A percentile compares a stretch with the other conserved stretches of the same genome.
Conservation (phyloP, 2,888 invertebrate species). For the Agrochola circellaris region DNA sequence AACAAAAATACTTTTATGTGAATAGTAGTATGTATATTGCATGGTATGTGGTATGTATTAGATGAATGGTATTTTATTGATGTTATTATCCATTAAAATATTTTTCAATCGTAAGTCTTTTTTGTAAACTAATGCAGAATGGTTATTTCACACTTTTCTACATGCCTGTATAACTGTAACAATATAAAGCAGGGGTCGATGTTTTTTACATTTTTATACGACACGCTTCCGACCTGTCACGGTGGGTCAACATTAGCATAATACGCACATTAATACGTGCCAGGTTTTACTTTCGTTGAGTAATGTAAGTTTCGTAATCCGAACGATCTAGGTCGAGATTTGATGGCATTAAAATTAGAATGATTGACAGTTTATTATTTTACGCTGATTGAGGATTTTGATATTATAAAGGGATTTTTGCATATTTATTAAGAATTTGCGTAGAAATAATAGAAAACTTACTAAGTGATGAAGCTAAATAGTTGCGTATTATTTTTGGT, state of each 20-base stretch:
- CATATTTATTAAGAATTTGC: not conserved
- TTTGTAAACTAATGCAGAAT: not conserved
- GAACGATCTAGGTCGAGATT: conserved; percentile 48
- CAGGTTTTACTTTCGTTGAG: conserved; percentile 65
- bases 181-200: conserved; percentile 34
- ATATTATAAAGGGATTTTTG: not conserved
- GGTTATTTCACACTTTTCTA: conserved; percentile 15
- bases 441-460: not conserved
- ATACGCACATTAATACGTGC: conserved; percentile 75
- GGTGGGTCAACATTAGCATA: conserved; percentile 73
- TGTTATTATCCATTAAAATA: not conserved
- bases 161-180: conserved; percentile 18
- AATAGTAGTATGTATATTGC: not conserved
- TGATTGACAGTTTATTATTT: conserved; percentile 44
- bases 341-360: conserved; percentile 39
- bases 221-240: conserved; percentile 61
- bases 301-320: conserved; percentile 45
- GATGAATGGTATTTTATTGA: not conserved
- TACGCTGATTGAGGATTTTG: conserved; percentile 4
- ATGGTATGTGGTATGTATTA: too few relatives aligned
- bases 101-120: not conserved
- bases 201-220: conserved; percentile 53
- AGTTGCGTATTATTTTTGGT: conserved; percentile 23
- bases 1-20: not conserved
- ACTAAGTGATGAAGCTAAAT: not conserved